Percentiles rank a stretch among this genome's conserved stretches.
phyloP scores from a whole-genome alignment of 2,888 invertebrate species.

The Eupithecia insigniata region DNA sequence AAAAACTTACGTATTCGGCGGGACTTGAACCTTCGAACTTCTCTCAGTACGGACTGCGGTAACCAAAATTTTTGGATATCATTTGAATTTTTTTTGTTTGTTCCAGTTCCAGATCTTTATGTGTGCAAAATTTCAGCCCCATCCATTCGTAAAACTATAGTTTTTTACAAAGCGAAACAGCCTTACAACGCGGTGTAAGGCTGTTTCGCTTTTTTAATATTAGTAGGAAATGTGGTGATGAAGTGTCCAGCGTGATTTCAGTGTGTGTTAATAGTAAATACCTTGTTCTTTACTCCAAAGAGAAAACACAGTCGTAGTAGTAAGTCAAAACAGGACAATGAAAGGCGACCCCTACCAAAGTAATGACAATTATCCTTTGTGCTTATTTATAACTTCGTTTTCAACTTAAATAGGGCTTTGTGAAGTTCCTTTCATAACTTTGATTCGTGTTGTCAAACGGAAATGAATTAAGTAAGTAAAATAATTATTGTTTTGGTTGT shows the following conservation, averaged over 20 bases:
- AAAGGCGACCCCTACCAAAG: slow-evolving; percentile 29
- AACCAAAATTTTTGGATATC: no score
- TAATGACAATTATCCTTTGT: slow-evolving; percentile 36
- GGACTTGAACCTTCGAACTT: no score
- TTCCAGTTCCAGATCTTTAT: no score
- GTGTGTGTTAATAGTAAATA: background rate
- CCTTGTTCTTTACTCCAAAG: background rate
- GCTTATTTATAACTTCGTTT: slow-evolving; percentile 33
- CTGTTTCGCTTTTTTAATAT: no score
- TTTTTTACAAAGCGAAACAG: no score
- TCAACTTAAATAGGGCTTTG: slow-evolving; percentile 37
- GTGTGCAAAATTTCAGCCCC: no score
- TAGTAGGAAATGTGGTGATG: background rate
- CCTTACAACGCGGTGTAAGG: no score
- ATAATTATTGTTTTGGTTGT: slow-evolving; percentile 19
- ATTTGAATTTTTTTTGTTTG: no score
- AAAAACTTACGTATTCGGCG: no score
- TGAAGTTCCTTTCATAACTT: slow-evolving; percentile 32
- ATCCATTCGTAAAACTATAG: no score
- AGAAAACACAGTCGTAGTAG: slow-evolving; percentile 25
- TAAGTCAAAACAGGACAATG: slow-evolving; percentile 30
- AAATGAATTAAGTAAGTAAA: slow-evolving; percentile 31
- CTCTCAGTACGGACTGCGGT: no score
- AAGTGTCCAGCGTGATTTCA: background rate
- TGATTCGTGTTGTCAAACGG: slow-evolving; percentile 32